Base-by-base conservation (phyloP, 2,113 vertebrate species). In the Phasianus colchicus region DNA sequence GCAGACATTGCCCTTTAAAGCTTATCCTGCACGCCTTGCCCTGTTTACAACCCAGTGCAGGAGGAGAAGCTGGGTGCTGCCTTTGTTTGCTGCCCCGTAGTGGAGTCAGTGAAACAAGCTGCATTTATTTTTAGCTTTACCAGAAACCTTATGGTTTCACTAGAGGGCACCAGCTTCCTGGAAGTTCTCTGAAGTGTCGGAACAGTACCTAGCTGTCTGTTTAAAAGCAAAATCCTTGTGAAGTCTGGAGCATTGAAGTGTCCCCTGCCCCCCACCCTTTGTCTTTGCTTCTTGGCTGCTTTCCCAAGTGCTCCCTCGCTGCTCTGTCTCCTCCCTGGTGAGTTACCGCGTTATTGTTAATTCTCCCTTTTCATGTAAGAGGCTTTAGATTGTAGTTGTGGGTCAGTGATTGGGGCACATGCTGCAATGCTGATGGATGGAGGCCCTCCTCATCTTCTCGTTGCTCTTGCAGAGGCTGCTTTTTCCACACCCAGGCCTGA, bases 141-240 rank as follows among this genome's bases (percentile, higher is more conserved):
- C 6, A 50, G 47, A 88, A 92, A 29, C 57, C 15, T 57, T 30
- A 0, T 21, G 54, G 10, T 66, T 76, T 69, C 95, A 50, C 89
- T 93, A 96, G 95, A 92, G 92, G 94, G 96, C 95, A 90, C 40
- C 54, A 86, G 30, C 27, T 93, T 65, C 83, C 60, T 60, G 83
- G 50, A 52, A 8, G 83, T 54, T 42, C 42, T 74, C 34, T 24
- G 50, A 52, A 80, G 34, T 38, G 36, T 18, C 48, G 52, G 54
- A 50, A 5, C 18, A 38, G 60, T 13, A 50, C 55, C 11, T 61
- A 93, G 34, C 65, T 74, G 27, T 29, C 30, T 71, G 24, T 42
- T 50, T 38, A 29, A 71, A 71, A 52, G 74, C 29, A 43, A 66
- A 91, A 20, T 22, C 38, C 45, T 71, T 74, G 17, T 70, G 77